Evolutionary conservation across 2,888 invertebrate species (phyloP), one percentile per base, ranked within the genome.

Genomic region (Portevinia maculata): DNA sequence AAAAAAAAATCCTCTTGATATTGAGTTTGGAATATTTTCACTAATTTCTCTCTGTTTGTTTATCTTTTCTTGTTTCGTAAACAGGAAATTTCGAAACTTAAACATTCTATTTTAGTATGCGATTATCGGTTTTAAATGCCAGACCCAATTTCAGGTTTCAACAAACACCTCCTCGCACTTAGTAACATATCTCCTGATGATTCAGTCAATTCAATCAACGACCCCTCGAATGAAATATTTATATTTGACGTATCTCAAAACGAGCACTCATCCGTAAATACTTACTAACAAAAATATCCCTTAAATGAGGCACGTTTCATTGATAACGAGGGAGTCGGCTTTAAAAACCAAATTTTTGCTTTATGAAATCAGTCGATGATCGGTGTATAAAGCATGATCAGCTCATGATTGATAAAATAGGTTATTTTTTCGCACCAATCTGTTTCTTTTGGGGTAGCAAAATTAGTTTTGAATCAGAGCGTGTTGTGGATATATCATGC

Each of bases 381-480:
- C 13, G 48, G 52, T 46, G 53, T 53, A 46, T 15, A 24, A 21
- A 41, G 60, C 59, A 67, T 79, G 79, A 79, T 79, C 79, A 60
- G 32, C 79, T 79, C 67, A 74, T 79, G 79, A 73, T 73, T 59
- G 53, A 73, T 62, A 39, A 17, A n/a, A 13, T 59, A 37, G 17
- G 39, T 41, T 64, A 24, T 7, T 13, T n/a, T 28, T 64, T 17
- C 41, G 34, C 5, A 37, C 34, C 17, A 28, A 13, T 21, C 19
- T 15, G 15, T 15, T 74, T 11, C 13, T 4, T 17, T 48, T 34
- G 11, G 39, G 13, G 9, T 46, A 21, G 28, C 11, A 41, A 34
- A 67, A 15, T 53, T 60, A 44, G 67, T 53, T 13, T 13, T 13
- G 17, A 41, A 19, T 8, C 46, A 39, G 13, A 9, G 2, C 13